Evolutionary conservation across 2,113 vertebrate genomes (phyloP), one percentile per base, ranked within the genome.

Genomic region (Perca schrenkii): DNA sequence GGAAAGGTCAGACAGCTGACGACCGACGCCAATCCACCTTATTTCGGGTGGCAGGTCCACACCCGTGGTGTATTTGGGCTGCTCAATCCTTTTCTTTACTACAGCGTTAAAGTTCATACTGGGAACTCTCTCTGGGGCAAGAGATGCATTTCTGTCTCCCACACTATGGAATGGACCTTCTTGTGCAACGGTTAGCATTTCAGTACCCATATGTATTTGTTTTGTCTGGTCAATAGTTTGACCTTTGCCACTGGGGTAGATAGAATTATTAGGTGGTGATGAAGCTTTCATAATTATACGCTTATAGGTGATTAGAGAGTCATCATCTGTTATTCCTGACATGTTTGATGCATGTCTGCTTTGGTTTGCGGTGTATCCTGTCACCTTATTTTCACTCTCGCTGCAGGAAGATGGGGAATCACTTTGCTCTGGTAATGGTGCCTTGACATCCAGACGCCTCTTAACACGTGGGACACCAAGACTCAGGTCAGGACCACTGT

Each of bases 201-300:
- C 60, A 50, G 58, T 12, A 15, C 14, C 28, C 49, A 17, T 56
- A 8, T 71, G 11, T 52, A 16, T 68, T 52, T 74, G 56, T 25
- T 19, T n/a, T 61, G 19, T 64, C 19, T 56, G 21, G 63, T 75
- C 66, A 61, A 11, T 64, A 54, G 72, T 86, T 52, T 75, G 84
- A 13, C 6, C 31, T 6, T 34, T 21, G 34, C n/a, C 79, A 53
- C 52, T 83, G 13, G 63, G 22, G 43, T 83, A 64, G 13, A 36
- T 69, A 53, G 70, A 79, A 63, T 53, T 34, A 21, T 52, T 36
- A 14, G 69, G 4, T 16, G 16, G 54, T 1, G 49, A 69, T 16
- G 47, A 76, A 21, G 76, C 0, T 78, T 90, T 92, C 10, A 94
- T 86, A 54, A 92, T 92, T 34, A 69, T 62, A 46, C 83, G 91